Evolutionary conservation across 2,888 invertebrate genomes (phyloP).

Genomic region (Pachycephus smyrnensis): DNA sequence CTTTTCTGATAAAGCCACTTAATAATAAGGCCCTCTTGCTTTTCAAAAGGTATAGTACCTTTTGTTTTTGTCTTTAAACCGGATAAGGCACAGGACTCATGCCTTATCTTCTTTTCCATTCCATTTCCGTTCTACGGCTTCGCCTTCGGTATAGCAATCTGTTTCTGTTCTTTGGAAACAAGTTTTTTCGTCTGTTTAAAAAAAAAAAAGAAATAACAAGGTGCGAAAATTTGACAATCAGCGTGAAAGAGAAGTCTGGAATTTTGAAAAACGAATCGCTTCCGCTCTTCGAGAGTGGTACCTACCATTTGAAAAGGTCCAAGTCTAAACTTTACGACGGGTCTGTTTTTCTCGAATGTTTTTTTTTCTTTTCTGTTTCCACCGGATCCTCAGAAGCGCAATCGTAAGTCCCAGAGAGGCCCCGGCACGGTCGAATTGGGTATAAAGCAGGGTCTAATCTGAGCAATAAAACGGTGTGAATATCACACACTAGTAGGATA

Average conservation of each 20-base stretch:
- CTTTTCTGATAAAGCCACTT: constrained; percentile 47
- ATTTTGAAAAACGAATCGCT: neutral
- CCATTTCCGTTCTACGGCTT: constrained; percentile 11
- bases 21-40: constrained; percentile 39
- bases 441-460: constrained; percentile 29
- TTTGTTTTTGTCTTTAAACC: constrained; percentile 28
- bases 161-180: constrained; percentile 22
- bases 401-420: neutral
- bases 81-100: constrained; percentile 31
- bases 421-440: neutral
- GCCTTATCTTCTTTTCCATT: constrained; percentile 32
- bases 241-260: neutral
- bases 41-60: constrained; percentile 9
- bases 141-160: constrained; percentile 24
- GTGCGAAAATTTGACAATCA: neutral
- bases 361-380: neutral
- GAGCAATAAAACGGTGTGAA: constrained; percentile 56
- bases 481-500: constrained; percentile 54
- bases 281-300: neutral
- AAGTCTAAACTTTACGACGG: neutral
- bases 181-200: neutral
- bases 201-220: neutral
- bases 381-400: neutral
- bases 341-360: neutral
- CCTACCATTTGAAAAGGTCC: neutral